phyloP scores from a whole-genome alignment of 2,888 invertebrate genomes.

The Tenthredo amoena region DNA sequence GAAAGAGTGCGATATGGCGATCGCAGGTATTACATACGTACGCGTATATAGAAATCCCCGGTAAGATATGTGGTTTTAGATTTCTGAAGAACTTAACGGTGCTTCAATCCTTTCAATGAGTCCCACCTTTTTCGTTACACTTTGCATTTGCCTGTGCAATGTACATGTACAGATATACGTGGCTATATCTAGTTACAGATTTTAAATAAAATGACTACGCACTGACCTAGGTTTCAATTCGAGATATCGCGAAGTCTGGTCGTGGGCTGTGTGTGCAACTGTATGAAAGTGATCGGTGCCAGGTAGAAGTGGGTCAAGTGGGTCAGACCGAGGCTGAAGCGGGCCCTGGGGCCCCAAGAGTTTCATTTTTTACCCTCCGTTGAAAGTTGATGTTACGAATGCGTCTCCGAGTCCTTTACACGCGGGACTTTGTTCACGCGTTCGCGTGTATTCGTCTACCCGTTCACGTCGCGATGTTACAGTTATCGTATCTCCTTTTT shows the following conservation, averaged over 20 bases:
- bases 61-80: background rate
- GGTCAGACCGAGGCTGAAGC: conserved; percentile 58
- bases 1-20: background rate
- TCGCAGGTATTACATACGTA: background rate
- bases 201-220: conserved; percentile 40
- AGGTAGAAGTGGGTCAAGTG: conserved; percentile 60
- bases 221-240: conserved; percentile 66
- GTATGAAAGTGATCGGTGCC: conserved; percentile 65
- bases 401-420: conserved; percentile 25
- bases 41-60: too few relatives aligned
- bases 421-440: background rate
- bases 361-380: conserved; percentile 57
- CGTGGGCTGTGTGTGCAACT: conserved; percentile 51
- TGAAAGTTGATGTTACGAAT: conserved; percentile 54
- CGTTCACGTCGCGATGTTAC: background rate
- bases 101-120: background rate
- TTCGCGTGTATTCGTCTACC: background rate
- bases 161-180: background rate
- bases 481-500: background rate
- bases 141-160: background rate
- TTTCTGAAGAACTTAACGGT: background rate
- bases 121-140: background rate
- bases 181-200: too few relatives aligned
- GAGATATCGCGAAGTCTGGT: conserved; percentile 48
- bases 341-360: conserved; percentile 52